These are phyloP conservation scores for Heteromormyrus szaboi DNA, from an alignment of 2,797 vertebrate genomes.

Conservation along the genomic window DNA sequence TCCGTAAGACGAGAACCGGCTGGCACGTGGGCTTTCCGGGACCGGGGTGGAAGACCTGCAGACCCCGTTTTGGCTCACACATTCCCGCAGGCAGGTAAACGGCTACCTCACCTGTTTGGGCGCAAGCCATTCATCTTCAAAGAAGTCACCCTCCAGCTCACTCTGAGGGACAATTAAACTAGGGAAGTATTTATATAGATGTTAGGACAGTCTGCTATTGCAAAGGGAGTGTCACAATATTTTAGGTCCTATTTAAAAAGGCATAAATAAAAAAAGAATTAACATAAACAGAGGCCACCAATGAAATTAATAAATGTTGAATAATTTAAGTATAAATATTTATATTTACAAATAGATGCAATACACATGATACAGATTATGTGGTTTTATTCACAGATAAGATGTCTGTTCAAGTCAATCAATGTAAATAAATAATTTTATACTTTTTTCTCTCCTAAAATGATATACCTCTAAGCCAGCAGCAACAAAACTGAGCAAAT, in stretches of 20 bases:
- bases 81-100: not conserved
- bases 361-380: not conserved
- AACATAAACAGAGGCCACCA: not conserved
- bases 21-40: not conserved
- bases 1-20: not conserved
- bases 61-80: not conserved
- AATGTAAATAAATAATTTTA: not conserved
- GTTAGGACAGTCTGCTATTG: not conserved
- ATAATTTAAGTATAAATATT: not conserved
- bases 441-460: not conserved
- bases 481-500: not conserved
- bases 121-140: constrained; percentile 67
- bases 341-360: not conserved
- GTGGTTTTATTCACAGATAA: not conserved
- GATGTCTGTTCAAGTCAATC: not conserved
- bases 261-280: not conserved
- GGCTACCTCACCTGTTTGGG: constrained; percentile 67
- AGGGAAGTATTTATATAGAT: not conserved
- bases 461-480: not conserved
- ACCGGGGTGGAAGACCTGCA: not conserved
- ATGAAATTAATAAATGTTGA: not conserved
- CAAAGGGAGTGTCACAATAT: not conserved
- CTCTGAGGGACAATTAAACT: constrained; percentile 42
- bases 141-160: constrained; percentile 71
- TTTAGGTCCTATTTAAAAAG: not conserved